Evolutionary conservation across 2,113 vertebrate species (phyloP).

Genomic region (Mixornis gularis): DNA sequence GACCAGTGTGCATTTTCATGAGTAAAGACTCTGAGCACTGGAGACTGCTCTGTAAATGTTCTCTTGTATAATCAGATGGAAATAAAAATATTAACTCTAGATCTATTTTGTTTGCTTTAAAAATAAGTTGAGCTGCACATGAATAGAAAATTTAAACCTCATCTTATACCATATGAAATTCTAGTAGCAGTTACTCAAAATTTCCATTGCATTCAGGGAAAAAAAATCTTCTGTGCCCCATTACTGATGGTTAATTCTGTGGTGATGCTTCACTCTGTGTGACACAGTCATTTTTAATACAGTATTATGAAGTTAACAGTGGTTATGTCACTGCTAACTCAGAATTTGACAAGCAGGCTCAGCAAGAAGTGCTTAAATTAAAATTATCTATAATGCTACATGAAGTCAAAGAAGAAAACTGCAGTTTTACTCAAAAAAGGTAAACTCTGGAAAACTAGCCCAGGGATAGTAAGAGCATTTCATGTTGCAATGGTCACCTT

Average conservation of each 20-base stretch:
- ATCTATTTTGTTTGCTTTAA: neutral
- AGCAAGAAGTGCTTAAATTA: neutral
- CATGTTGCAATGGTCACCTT: neutral
- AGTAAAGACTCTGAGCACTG: neutral
- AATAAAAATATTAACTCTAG: slow-evolving; percentile 17
- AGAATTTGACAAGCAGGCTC: neutral
- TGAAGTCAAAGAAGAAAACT: neutral
- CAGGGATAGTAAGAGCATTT: neutral
- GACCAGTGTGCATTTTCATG: neutral
- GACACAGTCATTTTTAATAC: neutral
- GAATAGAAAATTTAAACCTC: neutral
- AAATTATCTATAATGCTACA: neutral
- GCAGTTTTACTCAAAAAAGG: neutral
- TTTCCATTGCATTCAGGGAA: neutral
- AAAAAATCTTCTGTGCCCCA: neutral
- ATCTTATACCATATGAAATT: neutral
- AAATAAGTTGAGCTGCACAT: neutral
- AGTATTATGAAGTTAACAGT: neutral
- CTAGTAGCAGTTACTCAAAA: neutral
- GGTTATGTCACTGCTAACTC: neutral
- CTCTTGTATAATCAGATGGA: neutral
- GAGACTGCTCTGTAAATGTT: neutral
- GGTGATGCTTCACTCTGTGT: neutral
- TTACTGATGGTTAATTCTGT: neutral
- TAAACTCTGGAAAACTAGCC: neutral